Percentiles rank a stretch among this genome's conserved stretches.
These are phyloP conservation scores for Caradrina clavipalpis DNA, from an alignment of 2,888 invertebrate species.

Conservation along the genomic window DNA sequence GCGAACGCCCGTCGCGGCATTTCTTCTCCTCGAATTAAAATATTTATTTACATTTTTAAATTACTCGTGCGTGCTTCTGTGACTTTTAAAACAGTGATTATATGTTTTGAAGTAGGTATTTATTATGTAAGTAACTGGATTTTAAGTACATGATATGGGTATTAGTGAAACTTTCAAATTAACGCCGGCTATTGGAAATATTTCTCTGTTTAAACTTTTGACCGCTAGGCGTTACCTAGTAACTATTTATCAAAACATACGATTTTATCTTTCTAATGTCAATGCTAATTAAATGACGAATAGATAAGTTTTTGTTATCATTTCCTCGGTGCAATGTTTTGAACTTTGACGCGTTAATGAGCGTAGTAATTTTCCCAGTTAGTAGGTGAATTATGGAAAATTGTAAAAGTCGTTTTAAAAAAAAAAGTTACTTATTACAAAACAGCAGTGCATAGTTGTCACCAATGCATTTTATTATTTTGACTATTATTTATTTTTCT, in stretches of 20 bases:
- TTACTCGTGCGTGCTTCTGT: constrained; percentile 27
- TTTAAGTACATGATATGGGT: constrained; percentile 28
- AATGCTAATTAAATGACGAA: constrained; percentile 38
- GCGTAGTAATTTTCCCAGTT: background rate
- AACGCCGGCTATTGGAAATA: background rate
- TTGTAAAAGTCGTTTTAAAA: background rate
- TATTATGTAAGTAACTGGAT: constrained; percentile 25
- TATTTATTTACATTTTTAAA: constrained; percentile 7
- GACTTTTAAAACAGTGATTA: constrained; percentile 41
- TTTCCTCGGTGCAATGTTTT: constrained; percentile 21
- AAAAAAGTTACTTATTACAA: background rate
- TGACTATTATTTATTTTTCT: background rate
- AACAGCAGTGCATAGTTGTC: background rate
- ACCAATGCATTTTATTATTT: background rate
- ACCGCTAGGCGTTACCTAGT: constrained; percentile 8
- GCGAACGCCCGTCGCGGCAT: constrained; percentile 18
- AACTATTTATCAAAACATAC: constrained; percentile 29
- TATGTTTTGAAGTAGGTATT: constrained; percentile 27
- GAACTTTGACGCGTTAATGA: constrained; percentile 31
- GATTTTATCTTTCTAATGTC: constrained; percentile 31
- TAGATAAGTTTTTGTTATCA: constrained; percentile 38
- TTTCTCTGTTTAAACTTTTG: constrained; percentile 25
- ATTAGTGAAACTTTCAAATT: constrained; percentile 5
- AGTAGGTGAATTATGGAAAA: background rate
- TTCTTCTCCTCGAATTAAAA: background rate